These are phyloP conservation scores for Micrasema minimum DNA, from an alignment of 1,140 invertebrate genomes.

Conservation along the genomic window DNA sequence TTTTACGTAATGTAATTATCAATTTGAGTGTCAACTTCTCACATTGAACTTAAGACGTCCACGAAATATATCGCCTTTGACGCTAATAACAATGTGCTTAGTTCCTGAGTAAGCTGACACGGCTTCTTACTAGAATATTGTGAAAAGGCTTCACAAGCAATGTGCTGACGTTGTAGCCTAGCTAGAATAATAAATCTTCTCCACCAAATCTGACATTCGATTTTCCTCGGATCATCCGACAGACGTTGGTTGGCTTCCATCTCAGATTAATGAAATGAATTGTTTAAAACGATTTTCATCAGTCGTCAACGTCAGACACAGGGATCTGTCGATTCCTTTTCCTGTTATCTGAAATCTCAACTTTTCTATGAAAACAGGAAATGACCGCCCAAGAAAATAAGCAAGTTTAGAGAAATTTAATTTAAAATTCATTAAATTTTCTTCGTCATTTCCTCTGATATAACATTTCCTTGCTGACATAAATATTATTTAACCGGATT, in stretches of 20 bases:
- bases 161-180: background rate
- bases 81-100: background rate
- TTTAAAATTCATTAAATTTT: too few species aligned
- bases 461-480: too few species aligned
- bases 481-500: too few species aligned
- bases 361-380: background rate
- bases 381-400: background rate
- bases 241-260: background rate
- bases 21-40: too few species aligned
- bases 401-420: too few species aligned
- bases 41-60: too few species aligned
- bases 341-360: background rate
- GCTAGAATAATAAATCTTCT: slow-evolving; percentile 6
- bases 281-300: background rate
- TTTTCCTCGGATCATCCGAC: background rate
- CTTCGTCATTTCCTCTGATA: too few species aligned
- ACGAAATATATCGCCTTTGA: background rate
- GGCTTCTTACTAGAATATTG: slow-evolving; percentile 16
- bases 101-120: slow-evolving; percentile 4
- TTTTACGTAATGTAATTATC: too few species aligned
- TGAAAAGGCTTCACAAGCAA: slow-evolving; percentile 8
- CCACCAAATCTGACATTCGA: slow-evolving; percentile 3
- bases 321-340: background rate
- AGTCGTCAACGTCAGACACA: background rate
- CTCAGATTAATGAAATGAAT: background rate